Base-by-base conservation (phyloP, 2,797 vertebrate genomes). In the Antrozous pallidus region DNA sequence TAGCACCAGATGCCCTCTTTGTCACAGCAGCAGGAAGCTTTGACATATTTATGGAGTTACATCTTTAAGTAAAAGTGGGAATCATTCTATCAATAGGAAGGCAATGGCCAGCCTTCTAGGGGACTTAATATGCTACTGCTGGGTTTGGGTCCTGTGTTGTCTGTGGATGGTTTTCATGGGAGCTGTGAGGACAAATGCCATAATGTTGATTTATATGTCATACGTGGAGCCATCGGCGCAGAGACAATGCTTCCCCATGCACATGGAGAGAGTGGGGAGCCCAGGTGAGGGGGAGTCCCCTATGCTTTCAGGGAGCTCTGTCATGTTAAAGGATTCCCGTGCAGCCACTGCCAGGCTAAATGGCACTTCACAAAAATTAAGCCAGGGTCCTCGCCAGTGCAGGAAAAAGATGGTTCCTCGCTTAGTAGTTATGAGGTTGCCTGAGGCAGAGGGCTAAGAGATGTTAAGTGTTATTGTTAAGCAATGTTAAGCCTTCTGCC, bases 401-500 rank as follows among this genome's bases (percentile, higher is more conserved):
- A 26, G 95, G 96, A 95, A 96, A 93, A 88, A 97, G 95, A 97
- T 83, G 67, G 17, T 96, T 97, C 96, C 97, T 96, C 92, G 81
- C 89, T 38, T 42, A 33, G 14, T 96, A 88, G 95, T 97, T 97
- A 84, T 0, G 5, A 96, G 93, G 94, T 96, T 93, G 97, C 97
- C 97, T 94, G 70, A 96, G 98, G 97, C 97, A 97, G 95, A 28
- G 0, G 94, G 96, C 97, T 97, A 98, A 98, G 96, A 82, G 85
- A 90, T 97, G 97, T 96, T 89, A 97, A 98, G 97, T 77, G 94
- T 94, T 94, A 97, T 95, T 96, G 96, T 97, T 98, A 97, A 98
- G 91, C 97, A 97, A 94, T 82, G 95, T 95, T 97, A 97, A 98
- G 97, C 97, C 96, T 94, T 97, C 90, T 94, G 96, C 96, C 88